Percentiles rank a stretch among this genome's conserved stretches.
Evolutionary conservation across 2,113 vertebrate species (phyloP).

Genomic region (Cairina moschata): DNA sequence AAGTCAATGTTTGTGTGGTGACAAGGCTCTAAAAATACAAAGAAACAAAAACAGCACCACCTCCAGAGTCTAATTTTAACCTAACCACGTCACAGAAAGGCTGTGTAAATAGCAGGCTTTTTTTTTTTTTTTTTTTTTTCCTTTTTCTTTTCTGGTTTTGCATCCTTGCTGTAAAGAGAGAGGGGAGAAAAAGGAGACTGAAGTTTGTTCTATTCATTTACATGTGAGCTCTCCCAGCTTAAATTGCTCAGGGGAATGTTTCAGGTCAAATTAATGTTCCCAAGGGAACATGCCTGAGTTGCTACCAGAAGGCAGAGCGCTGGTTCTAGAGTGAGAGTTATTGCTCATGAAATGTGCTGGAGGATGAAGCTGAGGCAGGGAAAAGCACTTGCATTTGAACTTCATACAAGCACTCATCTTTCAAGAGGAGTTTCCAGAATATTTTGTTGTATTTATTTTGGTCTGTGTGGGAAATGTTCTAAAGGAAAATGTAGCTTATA

Average conservation of each 20-base stretch:
- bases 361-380: not conserved
- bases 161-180: not conserved
- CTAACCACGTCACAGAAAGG: not conserved
- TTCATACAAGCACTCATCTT: not conserved
- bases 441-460: not conserved
- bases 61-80: constrained; percentile 62
- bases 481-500: not conserved
- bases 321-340: not conserved
- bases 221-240: constrained; percentile 3
- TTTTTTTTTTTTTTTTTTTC: not conserved
- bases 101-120: not conserved
- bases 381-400: not conserved
- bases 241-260: not conserved
- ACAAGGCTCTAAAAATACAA: constrained; percentile 21
- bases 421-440: not conserved
- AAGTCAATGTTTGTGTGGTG: not conserved
- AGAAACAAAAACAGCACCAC: constrained; percentile 35
- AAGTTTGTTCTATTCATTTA: not conserved
- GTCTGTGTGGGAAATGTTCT: not conserved
- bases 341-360: not conserved
- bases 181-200: not conserved
- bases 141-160: not conserved
- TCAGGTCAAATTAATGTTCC: not conserved
- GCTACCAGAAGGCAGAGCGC: not conserved
- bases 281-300: not conserved